Conservation (phyloP, 30 jellyfish, hydroid and myxozoan genomes). For the Hydra vulgaris region DNA sequence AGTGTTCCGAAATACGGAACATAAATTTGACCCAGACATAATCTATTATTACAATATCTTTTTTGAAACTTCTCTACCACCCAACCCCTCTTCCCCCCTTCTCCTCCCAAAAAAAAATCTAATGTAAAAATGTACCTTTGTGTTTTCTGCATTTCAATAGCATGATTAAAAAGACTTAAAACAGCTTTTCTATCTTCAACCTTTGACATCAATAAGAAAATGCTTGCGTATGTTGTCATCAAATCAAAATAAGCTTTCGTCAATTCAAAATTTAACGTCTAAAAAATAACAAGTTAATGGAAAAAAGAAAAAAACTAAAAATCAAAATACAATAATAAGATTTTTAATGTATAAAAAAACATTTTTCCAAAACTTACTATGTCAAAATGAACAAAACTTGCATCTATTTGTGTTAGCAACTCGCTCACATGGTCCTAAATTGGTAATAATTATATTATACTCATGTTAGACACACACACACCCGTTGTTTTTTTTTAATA, state of each 20-base stretch:
- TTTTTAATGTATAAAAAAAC: no score
- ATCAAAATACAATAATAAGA: no score
- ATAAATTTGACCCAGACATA: no score
- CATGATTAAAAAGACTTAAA: conserved; percentile 81
- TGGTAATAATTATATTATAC: not conserved
- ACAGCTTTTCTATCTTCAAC: conserved; percentile 94
- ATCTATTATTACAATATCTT: no score
- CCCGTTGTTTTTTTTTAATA: not conserved
- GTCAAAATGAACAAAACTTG: conserved; percentile 85
- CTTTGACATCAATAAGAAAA: conserved; percentile 55
- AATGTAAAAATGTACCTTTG: no score
- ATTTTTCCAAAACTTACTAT: conserved; percentile 83
- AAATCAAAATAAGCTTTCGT: conserved; percentile 82
- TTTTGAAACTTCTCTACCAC: no score
- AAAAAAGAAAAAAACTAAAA: no score
- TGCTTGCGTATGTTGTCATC: conserved; percentile 63
- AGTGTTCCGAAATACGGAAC: no score
- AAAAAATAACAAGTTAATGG: not conserved
- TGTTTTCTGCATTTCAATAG: conserved; percentile 69
- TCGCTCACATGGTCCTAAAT: conserved; percentile 83
- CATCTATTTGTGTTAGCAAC: conserved; percentile 81
- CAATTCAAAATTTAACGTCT: conserved; percentile 73
- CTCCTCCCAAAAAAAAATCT: no score
- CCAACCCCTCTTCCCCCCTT: no score
- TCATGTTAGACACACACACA: not conserved